phyloP scores from a whole-genome alignment of 2,888 invertebrate species.

The Argyra leucocephala region DNA sequence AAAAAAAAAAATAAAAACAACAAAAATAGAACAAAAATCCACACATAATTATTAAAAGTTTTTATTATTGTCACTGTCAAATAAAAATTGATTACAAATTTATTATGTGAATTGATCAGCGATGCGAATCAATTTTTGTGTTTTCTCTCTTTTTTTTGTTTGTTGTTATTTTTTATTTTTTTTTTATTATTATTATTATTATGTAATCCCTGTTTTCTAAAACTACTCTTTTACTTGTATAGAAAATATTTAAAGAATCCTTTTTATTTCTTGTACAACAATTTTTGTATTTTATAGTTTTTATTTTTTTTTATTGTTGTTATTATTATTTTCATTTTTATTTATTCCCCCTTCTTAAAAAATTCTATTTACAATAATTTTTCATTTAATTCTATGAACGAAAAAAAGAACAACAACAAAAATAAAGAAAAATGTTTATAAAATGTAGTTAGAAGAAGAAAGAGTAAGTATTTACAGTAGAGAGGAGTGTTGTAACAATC shows the following conservation, averaged over 20 bases:
- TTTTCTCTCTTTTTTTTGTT: too few relatives aligned
- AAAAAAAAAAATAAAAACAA: too few relatives aligned
- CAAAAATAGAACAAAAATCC: too few relatives aligned
- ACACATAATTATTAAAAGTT: background rate
- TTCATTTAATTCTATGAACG: background rate
- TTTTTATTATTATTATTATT: background rate
- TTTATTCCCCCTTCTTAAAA: background rate
- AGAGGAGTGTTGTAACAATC: background rate
- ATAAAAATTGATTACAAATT: conserved; percentile 6
- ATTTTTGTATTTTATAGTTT: too few relatives aligned
- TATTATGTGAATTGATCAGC: conserved; percentile 3
- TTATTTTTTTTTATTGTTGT: background rate
- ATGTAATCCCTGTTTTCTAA: too few relatives aligned
- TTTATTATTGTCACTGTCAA: background rate
- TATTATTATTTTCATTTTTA: background rate
- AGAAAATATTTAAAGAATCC: too few relatives aligned
- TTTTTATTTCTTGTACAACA: too few relatives aligned
- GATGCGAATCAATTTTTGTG: background rate
- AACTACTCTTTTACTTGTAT: too few relatives aligned
- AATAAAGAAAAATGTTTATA: background rate
- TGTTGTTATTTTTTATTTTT: background rate
- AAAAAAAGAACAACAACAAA: background rate
- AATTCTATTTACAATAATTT: background rate
- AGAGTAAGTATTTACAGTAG: too few relatives aligned
- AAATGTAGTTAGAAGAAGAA: background rate